phyloP scores from a whole-genome alignment of 2,797 vertebrate genomes.

The Rhyacichthys aspro region DNA sequence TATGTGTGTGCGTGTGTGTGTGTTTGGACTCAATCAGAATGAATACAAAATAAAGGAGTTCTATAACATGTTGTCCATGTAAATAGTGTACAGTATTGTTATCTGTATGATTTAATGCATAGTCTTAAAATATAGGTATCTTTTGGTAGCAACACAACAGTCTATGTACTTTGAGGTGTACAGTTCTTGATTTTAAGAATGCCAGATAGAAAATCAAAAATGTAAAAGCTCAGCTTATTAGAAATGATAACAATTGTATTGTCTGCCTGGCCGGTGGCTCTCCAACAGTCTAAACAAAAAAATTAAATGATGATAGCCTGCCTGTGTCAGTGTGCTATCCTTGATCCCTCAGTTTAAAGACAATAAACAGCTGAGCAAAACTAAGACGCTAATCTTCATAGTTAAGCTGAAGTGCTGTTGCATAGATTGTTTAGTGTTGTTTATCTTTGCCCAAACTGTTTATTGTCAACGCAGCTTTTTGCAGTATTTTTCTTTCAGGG shows the following conservation, averaged over 20 bases:
- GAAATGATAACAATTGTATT: too few relatives aligned
- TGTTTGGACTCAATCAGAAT: conserved; percentile 78
- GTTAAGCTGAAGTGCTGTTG: background rate
- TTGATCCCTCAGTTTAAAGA: background rate
- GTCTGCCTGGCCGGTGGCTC: too few relatives aligned
- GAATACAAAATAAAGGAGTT: conserved; percentile 81
- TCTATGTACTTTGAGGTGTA: too few relatives aligned
- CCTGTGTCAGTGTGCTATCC: background rate
- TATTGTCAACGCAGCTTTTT: background rate
- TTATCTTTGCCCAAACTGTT: background rate
- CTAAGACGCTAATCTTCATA: background rate
- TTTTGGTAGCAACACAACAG: background rate
- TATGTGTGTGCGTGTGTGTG: conserved; percentile 72
- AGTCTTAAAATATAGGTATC: background rate
- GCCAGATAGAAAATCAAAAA: too few relatives aligned
- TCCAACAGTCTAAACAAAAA: too few relatives aligned
- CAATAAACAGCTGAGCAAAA: conserved; percentile 6
- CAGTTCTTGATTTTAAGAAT: too few relatives aligned
- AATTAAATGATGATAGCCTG: background rate
- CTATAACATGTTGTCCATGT: conserved; percentile 71
- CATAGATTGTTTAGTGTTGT: background rate
- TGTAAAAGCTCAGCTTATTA: too few relatives aligned
- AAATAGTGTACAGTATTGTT: conserved; percentile 23
- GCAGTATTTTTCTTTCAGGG: background rate
- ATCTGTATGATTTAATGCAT: conserved; percentile 12